These are phyloP conservation scores for Notodonta ziczac DNA, from an alignment of 2,888 invertebrate genomes.

Conservation along the genomic window DNA sequence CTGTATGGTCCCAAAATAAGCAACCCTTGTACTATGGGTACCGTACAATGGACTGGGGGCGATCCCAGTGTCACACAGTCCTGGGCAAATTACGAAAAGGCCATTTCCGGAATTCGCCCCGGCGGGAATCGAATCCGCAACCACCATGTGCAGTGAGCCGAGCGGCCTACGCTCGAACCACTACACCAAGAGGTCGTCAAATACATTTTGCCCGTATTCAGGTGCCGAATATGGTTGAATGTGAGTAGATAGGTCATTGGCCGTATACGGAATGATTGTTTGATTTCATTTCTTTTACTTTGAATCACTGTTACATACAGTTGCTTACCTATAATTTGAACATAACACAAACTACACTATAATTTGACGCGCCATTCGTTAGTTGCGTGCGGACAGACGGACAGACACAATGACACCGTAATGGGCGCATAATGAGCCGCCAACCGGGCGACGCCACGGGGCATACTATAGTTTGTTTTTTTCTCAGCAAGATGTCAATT, in stretches of 20 bases:
- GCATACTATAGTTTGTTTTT: slow-evolving; percentile 7
- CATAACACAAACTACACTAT: slow-evolving; percentile 2
- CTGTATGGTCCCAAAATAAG: too few relatives aligned
- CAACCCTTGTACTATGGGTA: too few relatives aligned
- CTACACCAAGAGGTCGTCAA: too few relatives aligned
- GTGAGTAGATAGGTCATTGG: too few relatives aligned
- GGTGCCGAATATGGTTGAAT: background rate
- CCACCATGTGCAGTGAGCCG: too few relatives aligned
- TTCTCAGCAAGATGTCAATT: slow-evolving; percentile 2
- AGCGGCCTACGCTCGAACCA: too few relatives aligned
- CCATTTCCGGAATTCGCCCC: too few relatives aligned
- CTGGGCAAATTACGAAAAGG: too few relatives aligned
- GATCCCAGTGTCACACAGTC: too few relatives aligned
- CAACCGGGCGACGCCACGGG: slow-evolving; percentile 24
- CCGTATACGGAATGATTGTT: background rate
- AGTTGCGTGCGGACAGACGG: slow-evolving; percentile 29
- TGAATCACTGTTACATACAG: background rate
- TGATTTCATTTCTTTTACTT: background rate
- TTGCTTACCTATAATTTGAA: background rate
- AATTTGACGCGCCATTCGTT: slow-evolving; percentile 29
- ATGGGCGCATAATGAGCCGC: slow-evolving; percentile 49
- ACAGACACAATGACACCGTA: slow-evolving; percentile 49
- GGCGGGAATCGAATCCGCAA: too few relatives aligned
- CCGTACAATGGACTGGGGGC: too few relatives aligned
- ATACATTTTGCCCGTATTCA: too few relatives aligned